A percentile compares a stretch with the other conserved stretches of the same genome.
phyloP scores from a whole-genome alignment of 2,888 invertebrate species.

The Emmelina monodactyla region DNA sequence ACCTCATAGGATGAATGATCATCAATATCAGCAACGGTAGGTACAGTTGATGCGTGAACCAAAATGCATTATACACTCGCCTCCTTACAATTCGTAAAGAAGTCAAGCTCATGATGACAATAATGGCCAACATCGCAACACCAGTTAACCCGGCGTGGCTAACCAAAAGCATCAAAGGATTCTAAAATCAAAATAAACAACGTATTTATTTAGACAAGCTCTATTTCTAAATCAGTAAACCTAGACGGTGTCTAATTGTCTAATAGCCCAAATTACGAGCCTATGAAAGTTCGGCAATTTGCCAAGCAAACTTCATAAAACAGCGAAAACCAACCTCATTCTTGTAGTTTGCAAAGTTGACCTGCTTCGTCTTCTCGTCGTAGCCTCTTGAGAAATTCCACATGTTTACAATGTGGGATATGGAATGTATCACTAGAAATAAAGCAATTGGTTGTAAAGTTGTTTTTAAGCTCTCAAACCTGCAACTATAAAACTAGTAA shows the following conservation, averaged over 20 bases:
- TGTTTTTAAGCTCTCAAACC: too few relatives aligned
- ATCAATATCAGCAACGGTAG: constrained; percentile 53
- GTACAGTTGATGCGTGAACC: constrained; percentile 61
- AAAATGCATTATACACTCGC: constrained; percentile 56
- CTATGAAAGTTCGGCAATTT: too few relatives aligned
- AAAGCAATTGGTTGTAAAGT: too few relatives aligned
- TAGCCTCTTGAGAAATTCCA: constrained; percentile 62
- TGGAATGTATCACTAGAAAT: constrained; percentile 58
- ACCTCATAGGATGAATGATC: constrained; percentile 64
- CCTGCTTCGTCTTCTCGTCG: constrained; percentile 40
- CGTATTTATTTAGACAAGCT: too few relatives aligned
- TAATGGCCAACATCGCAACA: constrained; percentile 46
- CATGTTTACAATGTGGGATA: constrained; percentile 61
- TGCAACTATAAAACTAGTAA: too few relatives aligned
- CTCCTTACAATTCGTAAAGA: constrained; percentile 48
- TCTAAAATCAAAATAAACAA: constrained; percentile 30
- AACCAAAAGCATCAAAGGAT: constrained; percentile 35
- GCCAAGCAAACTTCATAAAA: too few relatives aligned
- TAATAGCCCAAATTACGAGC: too few relatives aligned
- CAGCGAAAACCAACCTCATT: constrained; percentile 52
- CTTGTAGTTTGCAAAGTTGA: constrained; percentile 57
- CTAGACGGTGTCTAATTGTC: too few relatives aligned
- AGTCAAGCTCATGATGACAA: constrained; percentile 46
- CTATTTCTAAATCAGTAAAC: too few relatives aligned
- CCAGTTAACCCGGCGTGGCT: constrained; percentile 55